Percentiles rank a stretch among this genome's conserved stretches.
These are phyloP conservation scores for Tanypteryx hageni DNA, from an alignment of 2,888 invertebrate species.

Conservation along the genomic window DNA sequence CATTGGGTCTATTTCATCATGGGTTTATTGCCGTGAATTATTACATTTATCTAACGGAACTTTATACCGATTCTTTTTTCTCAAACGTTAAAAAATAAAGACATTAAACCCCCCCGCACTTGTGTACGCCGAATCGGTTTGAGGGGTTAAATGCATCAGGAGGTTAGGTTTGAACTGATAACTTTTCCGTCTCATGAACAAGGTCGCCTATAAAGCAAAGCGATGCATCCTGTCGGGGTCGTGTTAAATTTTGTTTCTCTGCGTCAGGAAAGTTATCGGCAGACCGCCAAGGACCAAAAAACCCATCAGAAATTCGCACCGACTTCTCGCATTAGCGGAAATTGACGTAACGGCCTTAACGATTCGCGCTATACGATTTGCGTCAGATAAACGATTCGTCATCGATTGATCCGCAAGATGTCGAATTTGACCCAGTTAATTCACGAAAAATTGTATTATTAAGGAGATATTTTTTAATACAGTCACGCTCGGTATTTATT, in stretches of 20 bases:
- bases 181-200: too few species aligned
- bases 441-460: background rate
- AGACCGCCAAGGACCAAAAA: background rate
- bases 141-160: too few species aligned
- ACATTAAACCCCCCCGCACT: too few species aligned
- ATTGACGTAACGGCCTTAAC: conserved; percentile 8
- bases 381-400: conserved; percentile 2
- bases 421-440: background rate
- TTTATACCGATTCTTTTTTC: too few species aligned
- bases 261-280: background rate
- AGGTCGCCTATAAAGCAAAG: too few species aligned
- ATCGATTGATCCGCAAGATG: background rate
- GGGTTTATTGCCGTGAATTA: too few species aligned
- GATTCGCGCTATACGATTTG: background rate
- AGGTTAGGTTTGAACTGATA: too few species aligned
- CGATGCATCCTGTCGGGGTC: background rate
- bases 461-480: background rate
- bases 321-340: background rate
- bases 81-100: too few species aligned
- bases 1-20: too few species aligned
- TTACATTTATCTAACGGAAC: too few species aligned
- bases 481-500: background rate
- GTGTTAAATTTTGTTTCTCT: background rate
- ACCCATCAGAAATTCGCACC: background rate
- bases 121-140: too few species aligned